Base-by-base conservation (phyloP, 2,113 vertebrate species). In the Columbina picui region DNA sequence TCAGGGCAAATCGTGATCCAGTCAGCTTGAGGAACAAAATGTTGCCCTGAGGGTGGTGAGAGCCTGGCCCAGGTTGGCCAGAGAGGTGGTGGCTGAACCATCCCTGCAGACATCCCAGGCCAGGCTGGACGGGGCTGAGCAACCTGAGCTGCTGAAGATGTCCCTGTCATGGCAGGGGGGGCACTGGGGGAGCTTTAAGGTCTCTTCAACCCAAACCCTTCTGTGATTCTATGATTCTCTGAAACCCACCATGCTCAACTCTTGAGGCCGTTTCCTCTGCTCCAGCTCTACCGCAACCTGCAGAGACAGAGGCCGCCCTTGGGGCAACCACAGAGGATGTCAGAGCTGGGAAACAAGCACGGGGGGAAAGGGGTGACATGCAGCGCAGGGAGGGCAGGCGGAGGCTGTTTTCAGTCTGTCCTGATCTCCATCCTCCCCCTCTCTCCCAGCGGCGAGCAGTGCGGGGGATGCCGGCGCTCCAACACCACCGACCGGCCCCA, bases 401-500 rank as follows among this genome's bases (percentile, higher is more conserved):
- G 77, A 41, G 56, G 61, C 65, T 52, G 71, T 13, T 52, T 2
- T 14, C 21, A 29, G 92, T 47, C 52, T 15, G 3, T 59, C 39
- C 61, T 96, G 34, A 96, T 7, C 34, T 94, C 91, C 81, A 20
- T 70, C 89, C 78, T 90, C 69, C 71, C 38, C 75, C 87, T 97
- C 86, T 97, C 89, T 96, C 88, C 91, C 97, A 99, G 99, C 12
- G 99, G 99, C 32, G 99, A 99, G 96, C 98, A 99, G 95, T 99
- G 99, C 39, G 99, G 99, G 84, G 99, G 99, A 81, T 99, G 99
- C 96, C 98, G 99, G 27, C 98, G 99, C 70, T 98, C 99, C 63
- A 99, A 98, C 98, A 98, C 98, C 97, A 98, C 98, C 26, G 99
- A 99, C 71, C 98, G 98, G 69, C 98, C 98, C 30, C 99, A 99